Evolutionary conservation across 2,113 vertebrate genomes (phyloP).

Genomic region (Seriola quinqueradiata): DNA sequence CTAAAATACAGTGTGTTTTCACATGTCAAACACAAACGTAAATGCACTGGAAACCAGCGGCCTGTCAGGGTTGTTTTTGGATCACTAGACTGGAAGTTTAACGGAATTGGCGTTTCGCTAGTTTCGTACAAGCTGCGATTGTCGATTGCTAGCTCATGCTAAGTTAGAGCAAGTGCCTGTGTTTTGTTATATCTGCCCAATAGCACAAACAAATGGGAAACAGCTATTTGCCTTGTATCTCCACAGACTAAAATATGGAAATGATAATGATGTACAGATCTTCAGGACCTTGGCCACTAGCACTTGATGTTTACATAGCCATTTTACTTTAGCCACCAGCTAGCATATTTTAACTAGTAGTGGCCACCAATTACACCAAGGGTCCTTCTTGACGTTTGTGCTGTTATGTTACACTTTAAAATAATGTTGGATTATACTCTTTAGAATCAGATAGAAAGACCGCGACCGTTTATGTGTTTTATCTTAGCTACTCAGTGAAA

Average conservation of each 20-base stretch:
- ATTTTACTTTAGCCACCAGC: slow-evolving; percentile 39
- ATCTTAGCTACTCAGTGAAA: background rate
- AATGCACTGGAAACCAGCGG: background rate
- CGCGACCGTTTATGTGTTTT: rapidly evolving
- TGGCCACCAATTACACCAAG: background rate
- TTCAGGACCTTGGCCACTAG: background rate
- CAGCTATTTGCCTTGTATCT: rapidly evolving
- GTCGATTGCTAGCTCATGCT: slow-evolving; percentile 31
- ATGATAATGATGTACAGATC: background rate
- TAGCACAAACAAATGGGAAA: background rate
- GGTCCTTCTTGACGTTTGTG: background rate
- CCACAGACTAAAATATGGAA: no score
- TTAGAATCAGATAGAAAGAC: rapidly evolving
- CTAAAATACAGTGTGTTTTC: background rate
- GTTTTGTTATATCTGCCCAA: background rate
- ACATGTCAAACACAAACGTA: background rate
- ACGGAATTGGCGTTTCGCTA: slow-evolving; percentile 43
- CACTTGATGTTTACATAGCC: slow-evolving; percentile 69
- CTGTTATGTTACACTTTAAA: background rate
- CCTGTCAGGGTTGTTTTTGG: slow-evolving; percentile 46
- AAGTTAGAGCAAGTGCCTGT: background rate
- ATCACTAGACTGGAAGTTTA: slow-evolving; percentile 49
- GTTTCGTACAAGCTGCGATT: slow-evolving; percentile 46
- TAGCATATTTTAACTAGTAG: slow-evolving; percentile 38
- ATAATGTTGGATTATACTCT: background rate